These are phyloP conservation scores for Atherinomorus stipes DNA, from an alignment of 2,113 vertebrate species.

Conservation along the genomic window DNA sequence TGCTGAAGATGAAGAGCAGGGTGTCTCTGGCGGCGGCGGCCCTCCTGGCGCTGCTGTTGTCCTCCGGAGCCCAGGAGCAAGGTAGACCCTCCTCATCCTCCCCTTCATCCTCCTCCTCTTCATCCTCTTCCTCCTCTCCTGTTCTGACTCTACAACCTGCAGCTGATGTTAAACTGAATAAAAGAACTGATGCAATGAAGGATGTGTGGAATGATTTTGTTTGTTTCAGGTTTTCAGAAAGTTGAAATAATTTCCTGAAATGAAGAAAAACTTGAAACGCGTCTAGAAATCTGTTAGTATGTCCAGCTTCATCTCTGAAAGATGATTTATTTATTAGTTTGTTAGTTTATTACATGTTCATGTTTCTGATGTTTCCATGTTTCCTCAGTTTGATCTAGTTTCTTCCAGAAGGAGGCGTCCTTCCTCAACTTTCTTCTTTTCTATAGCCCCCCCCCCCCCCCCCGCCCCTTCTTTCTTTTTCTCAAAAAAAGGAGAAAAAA, in stretches of 20 bases:
- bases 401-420: slow-evolving; percentile 47
- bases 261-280: too few species aligned
- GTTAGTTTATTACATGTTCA: too few species aligned
- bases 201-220: too few species aligned
- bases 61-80: slow-evolving; percentile 89
- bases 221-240: too few species aligned
- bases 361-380: too few species aligned
- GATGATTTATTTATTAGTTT: too few species aligned
- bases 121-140: slow-evolving; percentile 17
- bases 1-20: slow-evolving; percentile 88
- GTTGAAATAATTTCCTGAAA: too few species aligned
- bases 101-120: slow-evolving; percentile 19
- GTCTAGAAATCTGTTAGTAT: too few species aligned
- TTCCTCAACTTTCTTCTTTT: neutral
- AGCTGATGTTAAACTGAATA: slow-evolving; percentile 41
- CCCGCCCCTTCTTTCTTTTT: slow-evolving; percentile 19
- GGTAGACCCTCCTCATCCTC: slow-evolving; percentile 89
- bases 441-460: neutral
- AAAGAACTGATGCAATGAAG: too few species aligned
- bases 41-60: slow-evolving; percentile 86
- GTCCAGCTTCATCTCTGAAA: too few species aligned
- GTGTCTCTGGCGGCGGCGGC: slow-evolving; percentile 83
- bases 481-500: slow-evolving; percentile 3
- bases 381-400: slow-evolving; percentile 4
- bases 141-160: slow-evolving; percentile 5